These are phyloP conservation scores for Sceloporus undulatus DNA, from an alignment of 2,113 vertebrate genomes.

Conservation along the genomic window DNA sequence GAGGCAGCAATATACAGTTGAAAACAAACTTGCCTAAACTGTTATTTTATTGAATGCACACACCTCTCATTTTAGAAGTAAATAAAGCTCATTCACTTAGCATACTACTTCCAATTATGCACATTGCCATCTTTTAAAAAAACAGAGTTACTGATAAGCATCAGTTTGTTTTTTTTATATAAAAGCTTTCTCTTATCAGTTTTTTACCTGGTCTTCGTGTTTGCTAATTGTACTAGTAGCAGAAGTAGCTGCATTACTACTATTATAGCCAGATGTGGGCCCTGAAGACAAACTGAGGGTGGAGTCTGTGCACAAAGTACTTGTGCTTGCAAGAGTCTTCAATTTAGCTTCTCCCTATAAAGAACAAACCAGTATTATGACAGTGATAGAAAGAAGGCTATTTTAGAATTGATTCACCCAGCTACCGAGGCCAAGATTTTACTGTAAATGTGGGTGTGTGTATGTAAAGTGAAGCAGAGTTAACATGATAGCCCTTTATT, in stretches of 20 bases:
- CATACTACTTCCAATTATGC: too few relatives aligned
- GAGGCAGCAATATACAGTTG: not conserved
- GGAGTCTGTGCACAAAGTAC: constrained; percentile 89
- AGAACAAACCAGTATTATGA: not conserved
- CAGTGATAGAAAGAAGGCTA: not conserved
- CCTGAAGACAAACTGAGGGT: constrained; percentile 92
- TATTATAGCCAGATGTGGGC: constrained; percentile 95
- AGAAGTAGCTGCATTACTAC: constrained; percentile 82
- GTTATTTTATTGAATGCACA: not conserved
- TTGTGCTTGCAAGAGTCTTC: constrained; percentile 84
- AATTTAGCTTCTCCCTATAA: constrained; percentile 88
- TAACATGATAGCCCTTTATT: too few relatives aligned
- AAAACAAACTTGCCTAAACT: not conserved
- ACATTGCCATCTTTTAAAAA: too few relatives aligned
- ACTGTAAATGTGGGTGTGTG: not conserved
- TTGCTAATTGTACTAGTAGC: constrained; percentile 70
- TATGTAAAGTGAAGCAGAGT: too few relatives aligned
- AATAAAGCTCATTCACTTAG: rapidly evolving
- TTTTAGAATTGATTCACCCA: not conserved
- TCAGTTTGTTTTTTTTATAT: not conserved
- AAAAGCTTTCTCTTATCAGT: not conserved
- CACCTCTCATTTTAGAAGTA: not conserved
- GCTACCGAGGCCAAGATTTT: not conserved
- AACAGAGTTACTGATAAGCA: not conserved
- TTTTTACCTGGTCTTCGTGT: constrained; percentile 78